Base-by-base conservation (phyloP, 1,140 invertebrate genomes). In the Lasioglossum albipes region DNA sequence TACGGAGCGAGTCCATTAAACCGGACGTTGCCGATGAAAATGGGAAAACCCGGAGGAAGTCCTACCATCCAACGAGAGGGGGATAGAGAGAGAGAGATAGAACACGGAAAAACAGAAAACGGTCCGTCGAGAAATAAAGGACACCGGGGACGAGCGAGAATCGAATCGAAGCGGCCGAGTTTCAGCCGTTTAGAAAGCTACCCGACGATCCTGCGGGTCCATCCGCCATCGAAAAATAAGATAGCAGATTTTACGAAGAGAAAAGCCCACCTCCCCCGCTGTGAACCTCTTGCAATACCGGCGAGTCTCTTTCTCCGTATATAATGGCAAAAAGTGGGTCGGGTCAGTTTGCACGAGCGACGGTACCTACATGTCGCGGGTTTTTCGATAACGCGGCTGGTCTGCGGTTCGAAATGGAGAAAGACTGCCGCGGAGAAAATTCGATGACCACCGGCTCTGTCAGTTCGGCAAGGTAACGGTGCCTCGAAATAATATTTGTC, bases 251-350 rank as follows among this genome's bases (percentile, higher is more conserved):
- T 91, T 87, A 87, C 83, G 61, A 72, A 88, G 88, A 91, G 90
- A 91, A 91, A 91, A 49, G 45, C 45, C 45, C 45, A 1, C 10
- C 82, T 85, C 45, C 87, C 45, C 70, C 45, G 0, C 45, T 2
- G 45, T 13, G 45, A 49, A 49, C 45, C 45, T 45, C 2, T 89
- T 78, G 82, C 74, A 83, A 81, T 70, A 72, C 67, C 87, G 84
- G 84, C 83, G 36, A 16, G 27, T 88, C 86, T 77, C 73, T 70
- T 67, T 59, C 73, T 61, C 88, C 86, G 83, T 89, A 85, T 88
- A 91, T 88, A 88, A 86, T 52, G 85, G 79, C 74, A 90, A 90
- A 90, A 91, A 89, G 91, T 91, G 87, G 91, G 90, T 85, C 91
- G 89, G 86, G 89, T 87, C 82, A 76, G 64, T 71, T 61, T 68